Evolutionary conservation across 2,113 vertebrate species (phyloP), one percentile per base, ranked within the genome.

Genomic region (Butorides virescens): DNA sequence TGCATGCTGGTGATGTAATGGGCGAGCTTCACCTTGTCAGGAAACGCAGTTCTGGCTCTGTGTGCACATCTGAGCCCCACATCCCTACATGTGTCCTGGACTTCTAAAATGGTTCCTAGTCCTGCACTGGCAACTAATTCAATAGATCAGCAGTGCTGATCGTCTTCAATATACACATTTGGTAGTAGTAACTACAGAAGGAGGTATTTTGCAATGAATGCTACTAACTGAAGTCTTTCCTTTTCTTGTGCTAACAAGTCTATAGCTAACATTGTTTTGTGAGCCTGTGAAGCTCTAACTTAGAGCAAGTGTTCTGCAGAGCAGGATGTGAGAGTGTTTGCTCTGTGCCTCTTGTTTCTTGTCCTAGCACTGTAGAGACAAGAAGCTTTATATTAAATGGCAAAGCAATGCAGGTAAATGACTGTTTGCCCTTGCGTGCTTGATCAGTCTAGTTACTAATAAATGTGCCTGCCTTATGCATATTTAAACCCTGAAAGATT

Each of bases 401-500:
- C 88, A 95, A 72, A 88, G 66, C 72, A 50, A 65, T 22, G 63
- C 86, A 79, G 50, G 75, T 88, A 91, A 93, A 93, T 86, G 59
- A 89, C 71, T 94, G 0, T 86, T 96, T 97, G 91, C 93, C 92
- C 77, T 93, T 59, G 59, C 2, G 6, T 91, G 95, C 92, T 96
- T 92, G 72, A 84, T 92, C 75, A 52, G 55, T 81, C 89, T 93
- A 27, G 58, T 71, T 93, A 90, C 78, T 91, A 94, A 92, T 90
- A 30, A 71, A 55, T 68, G 84, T 86, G 81, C 62, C 81, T 77
- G 65, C 92, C 86, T 88, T 79, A 63, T 68, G 88, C 87, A 93
- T 91, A 93, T 96, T 97, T 95, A 88, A 93, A 94, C 95, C 94
- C 92, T 92, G 81, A 95, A 98, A 96, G 62, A 49, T 20, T 86